A percentile compares a stretch with the other conserved stretches of the same genome.
phyloP scores from a whole-genome alignment of 2,888 invertebrate genomes.

The Rhagonycha lutea region DNA sequence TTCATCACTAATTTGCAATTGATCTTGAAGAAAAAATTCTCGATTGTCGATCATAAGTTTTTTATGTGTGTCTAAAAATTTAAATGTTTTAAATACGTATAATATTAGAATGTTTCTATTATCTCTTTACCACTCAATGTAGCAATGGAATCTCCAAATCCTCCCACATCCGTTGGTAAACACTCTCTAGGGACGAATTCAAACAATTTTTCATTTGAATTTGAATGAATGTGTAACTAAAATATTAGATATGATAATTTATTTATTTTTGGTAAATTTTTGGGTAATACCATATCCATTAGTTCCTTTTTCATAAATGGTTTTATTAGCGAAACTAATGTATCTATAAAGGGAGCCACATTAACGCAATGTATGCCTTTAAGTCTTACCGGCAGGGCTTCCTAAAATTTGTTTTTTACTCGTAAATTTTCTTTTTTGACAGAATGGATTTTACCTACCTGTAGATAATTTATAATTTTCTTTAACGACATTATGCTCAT shows the following conservation, averaged over 20 bases:
- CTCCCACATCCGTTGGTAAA: conserved; percentile 39
- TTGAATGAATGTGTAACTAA: conserved; percentile 43
- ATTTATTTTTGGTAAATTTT: not conserved
- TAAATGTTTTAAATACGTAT: not conserved
- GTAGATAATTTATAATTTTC: conserved; percentile 68
- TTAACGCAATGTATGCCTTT: conserved; percentile 73
- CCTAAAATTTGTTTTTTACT: conserved; percentile 24
- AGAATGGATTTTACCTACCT: conserved; percentile 51
- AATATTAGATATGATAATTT: conserved; percentile 23
- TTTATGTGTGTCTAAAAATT: conserved; percentile 26
- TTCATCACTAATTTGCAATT: conserved; percentile 61
- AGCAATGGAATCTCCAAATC: not conserved
- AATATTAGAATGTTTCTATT: not conserved
- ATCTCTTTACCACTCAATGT: not conserved
- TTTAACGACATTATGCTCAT: conserved; percentile 65
- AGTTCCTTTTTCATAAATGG: conserved; percentile 76
- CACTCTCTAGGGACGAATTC: conserved; percentile 39
- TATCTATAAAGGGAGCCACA: conserved; percentile 72
- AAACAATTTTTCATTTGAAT: conserved; percentile 39
- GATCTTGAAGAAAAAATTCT: conserved; percentile 56
- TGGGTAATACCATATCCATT: conserved; percentile 35
- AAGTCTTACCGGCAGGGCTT: conserved; percentile 64
- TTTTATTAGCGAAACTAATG: conserved; percentile 67
- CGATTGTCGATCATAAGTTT: conserved; percentile 46
- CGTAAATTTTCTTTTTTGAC: not conserved